Conservation (phyloP, 2,797 vertebrate genomes). For the Neomorphus geoffroyi region DNA sequence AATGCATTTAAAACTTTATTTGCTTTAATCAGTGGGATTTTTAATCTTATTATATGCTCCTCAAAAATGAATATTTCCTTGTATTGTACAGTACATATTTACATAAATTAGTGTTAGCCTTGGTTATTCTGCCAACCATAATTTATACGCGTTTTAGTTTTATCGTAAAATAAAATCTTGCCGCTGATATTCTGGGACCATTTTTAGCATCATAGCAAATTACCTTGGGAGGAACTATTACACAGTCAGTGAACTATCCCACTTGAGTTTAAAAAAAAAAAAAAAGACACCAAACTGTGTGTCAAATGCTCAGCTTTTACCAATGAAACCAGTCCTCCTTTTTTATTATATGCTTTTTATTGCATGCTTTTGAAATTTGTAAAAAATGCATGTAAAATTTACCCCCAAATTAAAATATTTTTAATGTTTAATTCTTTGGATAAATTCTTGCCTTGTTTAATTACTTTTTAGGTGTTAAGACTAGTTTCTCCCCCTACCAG, state of each 20-base stretch:
- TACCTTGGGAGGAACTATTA: slow-evolving; percentile 29
- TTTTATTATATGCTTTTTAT: not conserved
- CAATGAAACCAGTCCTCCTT: not conserved
- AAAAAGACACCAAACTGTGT: not conserved
- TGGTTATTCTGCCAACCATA: slow-evolving; percentile 61
- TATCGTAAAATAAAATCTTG: slow-evolving; percentile 63
- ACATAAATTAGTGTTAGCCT: slow-evolving; percentile 58
- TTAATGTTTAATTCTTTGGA: not conserved
- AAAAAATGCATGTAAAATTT: not conserved
- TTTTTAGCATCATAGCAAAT: slow-evolving; percentile 57
- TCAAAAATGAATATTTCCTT: slow-evolving; percentile 60
- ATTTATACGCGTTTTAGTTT: slow-evolving; percentile 52
- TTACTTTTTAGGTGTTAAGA: not conserved
- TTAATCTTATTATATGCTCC: slow-evolving; percentile 58
- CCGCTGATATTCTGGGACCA: slow-evolving; percentile 53
- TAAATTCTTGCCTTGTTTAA: not conserved
- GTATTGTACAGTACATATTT: slow-evolving; percentile 31
- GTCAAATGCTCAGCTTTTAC: not conserved
- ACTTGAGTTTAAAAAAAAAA: not conserved
- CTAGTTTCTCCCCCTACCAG: not conserved
- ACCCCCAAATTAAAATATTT: not conserved
- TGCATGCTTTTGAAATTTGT: not conserved
- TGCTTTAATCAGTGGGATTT: slow-evolving; percentile 38
- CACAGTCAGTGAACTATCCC: not conserved
- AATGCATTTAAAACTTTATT: slow-evolving; percentile 23